These are phyloP conservation scores for Peromyscus aztecus DNA, from an alignment of 2,797 vertebrate species.

Conservation along the genomic window DNA sequence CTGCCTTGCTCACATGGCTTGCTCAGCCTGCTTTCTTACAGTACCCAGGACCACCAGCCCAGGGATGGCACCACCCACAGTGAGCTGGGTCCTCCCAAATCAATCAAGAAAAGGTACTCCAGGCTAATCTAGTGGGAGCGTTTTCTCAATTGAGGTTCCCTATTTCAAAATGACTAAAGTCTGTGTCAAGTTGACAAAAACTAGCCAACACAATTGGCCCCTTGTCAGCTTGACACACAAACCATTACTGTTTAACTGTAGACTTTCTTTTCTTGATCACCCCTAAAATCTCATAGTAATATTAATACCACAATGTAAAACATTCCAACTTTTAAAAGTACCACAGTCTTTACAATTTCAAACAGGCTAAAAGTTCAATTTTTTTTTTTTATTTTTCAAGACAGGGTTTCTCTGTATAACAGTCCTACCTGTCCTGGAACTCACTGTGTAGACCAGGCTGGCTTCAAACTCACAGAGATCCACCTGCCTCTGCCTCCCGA, in stretches of 20 bases:
- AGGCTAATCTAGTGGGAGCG: background rate
- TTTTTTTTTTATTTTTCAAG: too few relatives aligned
- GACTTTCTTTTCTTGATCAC: background rate
- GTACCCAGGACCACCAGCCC: background rate
- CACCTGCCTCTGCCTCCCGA: too few relatives aligned
- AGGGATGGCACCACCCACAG: background rate
- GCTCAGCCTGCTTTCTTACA: background rate
- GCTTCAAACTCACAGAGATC: too few relatives aligned
- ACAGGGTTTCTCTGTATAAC: too few relatives aligned
- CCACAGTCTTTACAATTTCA: background rate
- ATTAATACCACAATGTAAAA: background rate
- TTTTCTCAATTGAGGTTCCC: background rate
- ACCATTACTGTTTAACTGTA: background rate
- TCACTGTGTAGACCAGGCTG: too few relatives aligned
- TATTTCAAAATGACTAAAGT: background rate
- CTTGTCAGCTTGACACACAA: background rate
- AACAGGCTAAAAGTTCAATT: background rate
- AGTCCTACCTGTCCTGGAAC: background rate
- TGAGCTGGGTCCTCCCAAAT: background rate
- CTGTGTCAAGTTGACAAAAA: background rate
- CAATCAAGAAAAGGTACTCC: background rate
- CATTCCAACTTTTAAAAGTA: background rate
- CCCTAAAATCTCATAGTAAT: background rate
- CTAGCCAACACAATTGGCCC: background rate
- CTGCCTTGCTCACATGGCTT: background rate